A percentile compares a stretch with the other conserved stretches of the same genome.
Evolutionary conservation across 2,113 vertebrate genomes (phyloP).

Genomic region (Sinocyclocheilus rhinocerous): DNA sequence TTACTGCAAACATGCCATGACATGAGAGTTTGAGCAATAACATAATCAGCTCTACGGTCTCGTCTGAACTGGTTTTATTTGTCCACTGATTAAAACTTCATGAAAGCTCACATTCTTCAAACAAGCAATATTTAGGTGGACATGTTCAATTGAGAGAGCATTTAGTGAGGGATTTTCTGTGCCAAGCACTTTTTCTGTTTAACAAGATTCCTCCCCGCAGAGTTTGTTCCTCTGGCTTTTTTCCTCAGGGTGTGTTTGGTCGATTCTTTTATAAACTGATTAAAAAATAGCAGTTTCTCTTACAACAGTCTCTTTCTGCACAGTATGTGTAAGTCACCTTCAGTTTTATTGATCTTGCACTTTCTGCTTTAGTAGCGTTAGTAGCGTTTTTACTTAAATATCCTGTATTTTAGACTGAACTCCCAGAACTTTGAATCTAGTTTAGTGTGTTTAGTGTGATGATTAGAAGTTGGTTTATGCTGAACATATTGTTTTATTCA

Average conservation of each 20-base stretch:
- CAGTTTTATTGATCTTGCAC: background rate
- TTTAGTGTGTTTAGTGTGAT: background rate
- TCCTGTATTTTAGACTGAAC: background rate
- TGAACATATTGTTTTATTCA: background rate
- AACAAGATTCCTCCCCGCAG: background rate
- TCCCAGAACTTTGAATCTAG: background rate
- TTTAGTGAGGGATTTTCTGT: background rate
- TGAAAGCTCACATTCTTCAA: constrained; percentile 5
- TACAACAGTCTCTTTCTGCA: background rate
- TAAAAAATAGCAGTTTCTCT: background rate
- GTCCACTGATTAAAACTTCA: no score
- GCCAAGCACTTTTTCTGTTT: background rate
- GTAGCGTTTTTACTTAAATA: background rate
- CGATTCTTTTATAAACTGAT: background rate
- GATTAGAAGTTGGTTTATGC: background rate
- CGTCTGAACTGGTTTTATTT: background rate
- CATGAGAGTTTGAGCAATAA: background rate
- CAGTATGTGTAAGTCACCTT: background rate
- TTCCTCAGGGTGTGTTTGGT: background rate
- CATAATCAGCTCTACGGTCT: constrained; percentile 1
- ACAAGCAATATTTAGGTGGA: constrained; percentile 15
- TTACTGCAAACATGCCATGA: background rate
- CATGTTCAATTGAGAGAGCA: background rate
- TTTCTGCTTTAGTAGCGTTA: background rate
- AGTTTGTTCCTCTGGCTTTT: constrained; percentile 8